Percentiles rank a stretch among this genome's conserved stretches.
These are phyloP conservation scores for Onychomys leucogaster DNA, from an alignment of 2,797 vertebrate genomes.

Conservation along the genomic window DNA sequence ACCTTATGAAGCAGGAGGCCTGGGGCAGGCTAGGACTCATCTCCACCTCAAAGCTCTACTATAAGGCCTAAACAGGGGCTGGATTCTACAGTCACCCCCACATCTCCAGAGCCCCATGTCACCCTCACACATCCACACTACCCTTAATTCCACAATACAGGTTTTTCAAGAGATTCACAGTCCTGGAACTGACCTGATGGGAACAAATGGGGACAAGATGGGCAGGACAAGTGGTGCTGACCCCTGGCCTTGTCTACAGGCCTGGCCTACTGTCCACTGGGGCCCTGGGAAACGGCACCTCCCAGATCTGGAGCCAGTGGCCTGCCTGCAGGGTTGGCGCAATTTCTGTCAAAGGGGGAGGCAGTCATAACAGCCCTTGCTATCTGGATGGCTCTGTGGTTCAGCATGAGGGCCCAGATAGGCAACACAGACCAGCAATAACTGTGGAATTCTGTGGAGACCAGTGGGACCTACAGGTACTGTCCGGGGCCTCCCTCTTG, in stretches of 20 bases:
- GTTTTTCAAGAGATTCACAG: not conserved
- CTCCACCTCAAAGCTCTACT: not conserved
- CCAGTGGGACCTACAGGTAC: rapidly evolving
- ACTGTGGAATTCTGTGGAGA: rapidly evolving
- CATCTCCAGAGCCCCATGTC: rapidly evolving
- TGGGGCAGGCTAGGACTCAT: rapidly evolving
- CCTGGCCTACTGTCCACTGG: not conserved
- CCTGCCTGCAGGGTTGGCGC: not conserved
- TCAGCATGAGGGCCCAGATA: not conserved
- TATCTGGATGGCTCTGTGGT: not conserved
- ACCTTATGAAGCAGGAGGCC: rapidly evolving
- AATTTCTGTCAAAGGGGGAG: slow-evolving; percentile 58
- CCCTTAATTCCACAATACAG: rapidly evolving
- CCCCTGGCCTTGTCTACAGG: not conserved
- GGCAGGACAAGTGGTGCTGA: rapidly evolving
- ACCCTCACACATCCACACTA: rapidly evolving
- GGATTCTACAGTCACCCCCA: not conserved
- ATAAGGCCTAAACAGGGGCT: not conserved
- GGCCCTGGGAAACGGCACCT: not conserved
- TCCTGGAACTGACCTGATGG: not conserved
- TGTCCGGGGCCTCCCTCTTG: rapidly evolving
- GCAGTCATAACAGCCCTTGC: not conserved
- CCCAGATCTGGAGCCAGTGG: not conserved
- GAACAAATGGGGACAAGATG: not conserved
- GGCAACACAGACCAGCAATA: not conserved